Evolutionary conservation across 1,140 invertebrate genomes (phyloP), one percentile per base, ranked within the genome.

Genomic region (Aphaenogaster ashmeadi): DNA sequence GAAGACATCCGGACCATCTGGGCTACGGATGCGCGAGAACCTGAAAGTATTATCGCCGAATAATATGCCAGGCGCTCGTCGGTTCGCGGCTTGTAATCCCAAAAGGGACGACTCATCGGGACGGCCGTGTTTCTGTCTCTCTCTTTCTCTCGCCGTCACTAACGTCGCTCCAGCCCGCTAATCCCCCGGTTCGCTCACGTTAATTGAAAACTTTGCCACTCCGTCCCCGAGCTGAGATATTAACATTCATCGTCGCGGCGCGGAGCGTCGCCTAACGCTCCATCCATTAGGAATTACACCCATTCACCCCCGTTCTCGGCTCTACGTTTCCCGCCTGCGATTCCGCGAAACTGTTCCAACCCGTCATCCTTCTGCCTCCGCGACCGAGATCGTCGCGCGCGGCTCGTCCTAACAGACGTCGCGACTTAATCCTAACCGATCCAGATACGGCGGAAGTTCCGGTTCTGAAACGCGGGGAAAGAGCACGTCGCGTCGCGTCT

Each of bases 211-310:
- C 88, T 90, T 88, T 90, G 54, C 89, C 72, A 69, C 72, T 88
- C 75, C 56, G 71, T 88, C 78, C 80, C 47, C 60, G 80, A 62
- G 54, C 66, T 47, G 75, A 89, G 86, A 90, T 90, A 91, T 91
- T 90, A 90, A 90, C 89, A 86, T 88, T 90, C 88, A 90, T 90
- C 72, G 71, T 67, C 44, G 18, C 83, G 52, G 9, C 69, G 52
- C 36, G 77, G 47, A 81, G 54, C 89, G 71, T 72, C 71, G 84
- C 71, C 88, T 89, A 90, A 90, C 89, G 87, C 62, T 78, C 47
- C 78, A 89, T 89, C 88, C 88, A 90, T 90, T 90, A 90, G 88
- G 85, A 90, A 89, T 90, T 89, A 90, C 89, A 90, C 75, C 78
- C 84, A 87, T 90, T 90, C 78, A 67, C 77, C 62, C 67, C n/a